phyloP scores from a whole-genome alignment of 2,888 invertebrate species.

The Leistus spinibarbis region DNA sequence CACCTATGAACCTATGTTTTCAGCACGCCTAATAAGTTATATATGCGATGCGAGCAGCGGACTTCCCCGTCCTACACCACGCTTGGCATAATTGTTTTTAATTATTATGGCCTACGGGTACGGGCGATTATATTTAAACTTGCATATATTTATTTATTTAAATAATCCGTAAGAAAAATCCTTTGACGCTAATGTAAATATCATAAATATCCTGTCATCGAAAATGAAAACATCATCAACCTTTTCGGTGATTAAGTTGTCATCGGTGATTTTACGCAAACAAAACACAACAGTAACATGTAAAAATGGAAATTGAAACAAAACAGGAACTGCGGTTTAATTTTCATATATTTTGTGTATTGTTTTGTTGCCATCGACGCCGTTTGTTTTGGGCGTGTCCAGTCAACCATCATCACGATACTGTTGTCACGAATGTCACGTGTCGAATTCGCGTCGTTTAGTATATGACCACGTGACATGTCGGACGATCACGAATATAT shows the following conservation, averaged over 20 bases:
- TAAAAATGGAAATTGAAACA: background rate
- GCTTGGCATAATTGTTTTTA: too few relatives aligned
- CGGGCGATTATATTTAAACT: too few relatives aligned
- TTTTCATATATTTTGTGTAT: background rate
- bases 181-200: background rate
- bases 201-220: background rate
- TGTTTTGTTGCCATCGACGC: slow-evolving; percentile 20
- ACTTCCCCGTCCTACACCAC: too few relatives aligned
- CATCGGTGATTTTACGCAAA: background rate
- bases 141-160: too few relatives aligned
- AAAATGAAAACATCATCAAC: background rate
- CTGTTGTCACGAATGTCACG: slow-evolving; percentile 12
- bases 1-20: too few relatives aligned
- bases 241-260: background rate
- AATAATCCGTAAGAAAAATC: too few relatives aligned
- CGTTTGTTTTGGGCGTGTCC: slow-evolving; percentile 33
- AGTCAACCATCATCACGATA: slow-evolving; percentile 6
- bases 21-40: too few relatives aligned
- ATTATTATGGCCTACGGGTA: too few relatives aligned
- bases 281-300: too few relatives aligned
- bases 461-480: background rate
- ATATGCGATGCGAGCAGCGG: too few relatives aligned
- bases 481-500: background rate
- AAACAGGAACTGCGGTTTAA: slow-evolving; percentile 4
- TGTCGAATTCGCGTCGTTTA: slow-evolving; percentile 1